A percentile compares a stretch with the other conserved stretches of the same genome.
These are phyloP conservation scores for Phyllostomus hastatus DNA, from an alignment of 2,113 vertebrate species.

Conservation along the genomic window DNA sequence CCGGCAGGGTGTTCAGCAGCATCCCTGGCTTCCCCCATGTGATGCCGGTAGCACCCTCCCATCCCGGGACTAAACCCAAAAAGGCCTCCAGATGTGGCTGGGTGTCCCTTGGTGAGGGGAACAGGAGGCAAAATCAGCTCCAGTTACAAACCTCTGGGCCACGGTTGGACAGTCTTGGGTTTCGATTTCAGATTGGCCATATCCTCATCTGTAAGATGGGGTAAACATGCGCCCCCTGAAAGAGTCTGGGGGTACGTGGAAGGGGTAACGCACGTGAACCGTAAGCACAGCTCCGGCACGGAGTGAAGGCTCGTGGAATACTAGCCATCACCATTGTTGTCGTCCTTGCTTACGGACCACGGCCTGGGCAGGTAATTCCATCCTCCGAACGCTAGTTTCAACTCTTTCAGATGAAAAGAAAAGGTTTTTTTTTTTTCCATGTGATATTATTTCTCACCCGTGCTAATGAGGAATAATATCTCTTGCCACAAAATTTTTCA, in stretches of 20 bases:
- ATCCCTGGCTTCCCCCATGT: background rate
- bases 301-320: background rate
- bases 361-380: background rate
- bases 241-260: background rate
- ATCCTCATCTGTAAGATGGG: background rate
- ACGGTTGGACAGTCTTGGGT: background rate
- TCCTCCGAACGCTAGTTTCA: background rate
- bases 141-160: background rate
- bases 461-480: background rate
- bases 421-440: background rate
- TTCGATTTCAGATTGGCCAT: background rate
- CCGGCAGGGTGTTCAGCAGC: rapidly evolving
- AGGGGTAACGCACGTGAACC: no score
- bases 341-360: background rate
- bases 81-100: background rate
- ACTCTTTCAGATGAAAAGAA: background rate
- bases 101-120: background rate
- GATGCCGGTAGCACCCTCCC: no score
- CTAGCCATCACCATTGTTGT: rapidly evolving
- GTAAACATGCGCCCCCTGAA: background rate
- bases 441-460: background rate
- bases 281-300: background rate
- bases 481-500: background rate
- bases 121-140: background rate
- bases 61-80: background rate